phyloP scores from a whole-genome alignment of 2,797 vertebrate genomes.

The Loriculus beryllinus region DNA sequence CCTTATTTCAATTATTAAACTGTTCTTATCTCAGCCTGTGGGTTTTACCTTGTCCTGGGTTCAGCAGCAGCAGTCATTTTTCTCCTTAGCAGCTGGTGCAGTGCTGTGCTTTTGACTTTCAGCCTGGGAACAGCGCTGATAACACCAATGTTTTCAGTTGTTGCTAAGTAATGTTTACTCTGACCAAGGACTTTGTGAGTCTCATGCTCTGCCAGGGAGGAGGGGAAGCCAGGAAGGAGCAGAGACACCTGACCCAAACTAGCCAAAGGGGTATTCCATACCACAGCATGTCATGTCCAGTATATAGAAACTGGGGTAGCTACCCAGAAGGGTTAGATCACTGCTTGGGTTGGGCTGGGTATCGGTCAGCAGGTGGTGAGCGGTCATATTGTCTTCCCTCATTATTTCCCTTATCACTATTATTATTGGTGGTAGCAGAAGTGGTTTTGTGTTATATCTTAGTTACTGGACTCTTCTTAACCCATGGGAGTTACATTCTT shows the following conservation, averaged over 20 bases:
- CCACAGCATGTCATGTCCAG: too few relatives aligned
- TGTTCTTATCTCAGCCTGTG: neutral
- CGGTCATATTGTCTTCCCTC: neutral
- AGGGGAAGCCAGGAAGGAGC: too few relatives aligned
- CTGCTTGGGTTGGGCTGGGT: too few relatives aligned
- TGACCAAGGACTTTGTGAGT: too few relatives aligned
- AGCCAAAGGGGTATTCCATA: too few relatives aligned
- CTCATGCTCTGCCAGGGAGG: too few relatives aligned
- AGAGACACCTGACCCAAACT: too few relatives aligned
- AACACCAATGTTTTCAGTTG: neutral
- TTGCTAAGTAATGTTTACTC: too few relatives aligned
- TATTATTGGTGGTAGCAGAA: neutral
- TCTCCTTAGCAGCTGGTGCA: neutral
- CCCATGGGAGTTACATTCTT: neutral
- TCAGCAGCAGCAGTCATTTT: neutral
- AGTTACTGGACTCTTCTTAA: neutral
- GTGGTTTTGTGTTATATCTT: neutral
- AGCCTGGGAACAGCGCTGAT: neutral
- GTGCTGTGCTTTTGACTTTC: neutral
- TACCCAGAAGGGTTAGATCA: too few relatives aligned
- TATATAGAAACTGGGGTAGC: too few relatives aligned
- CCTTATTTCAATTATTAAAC: neutral
- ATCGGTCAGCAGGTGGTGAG: too few relatives aligned
- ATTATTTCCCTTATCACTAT: neutral
- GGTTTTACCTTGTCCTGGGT: neutral